Conservation (phyloP, 2,888 invertebrate species). For the Leptinotarsa tumamoca region DNA sequence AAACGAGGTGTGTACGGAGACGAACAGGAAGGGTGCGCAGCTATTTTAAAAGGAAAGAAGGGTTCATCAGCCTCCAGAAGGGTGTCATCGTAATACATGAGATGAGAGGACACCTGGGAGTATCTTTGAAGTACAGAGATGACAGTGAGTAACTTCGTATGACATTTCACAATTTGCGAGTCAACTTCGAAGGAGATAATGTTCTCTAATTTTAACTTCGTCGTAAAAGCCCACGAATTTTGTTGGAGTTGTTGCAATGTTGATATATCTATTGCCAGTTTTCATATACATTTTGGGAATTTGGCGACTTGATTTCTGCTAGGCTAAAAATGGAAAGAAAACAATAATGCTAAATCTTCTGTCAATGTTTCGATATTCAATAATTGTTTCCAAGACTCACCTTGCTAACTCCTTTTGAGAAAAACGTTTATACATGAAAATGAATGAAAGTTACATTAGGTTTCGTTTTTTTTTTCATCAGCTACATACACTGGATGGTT, state of each 20-base stretch:
- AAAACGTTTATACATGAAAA: too few species aligned
- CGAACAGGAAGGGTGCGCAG: conserved; percentile 14
- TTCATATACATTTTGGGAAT: too few species aligned
- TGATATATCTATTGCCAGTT: too few species aligned
- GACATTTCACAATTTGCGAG: not conserved
- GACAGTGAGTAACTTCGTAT: not conserved
- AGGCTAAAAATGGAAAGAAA: too few species aligned
- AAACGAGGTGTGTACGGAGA: conserved; percentile 21
- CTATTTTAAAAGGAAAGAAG: conserved; percentile 21
- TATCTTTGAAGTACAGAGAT: conserved; percentile 12
- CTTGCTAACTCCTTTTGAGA: too few species aligned
- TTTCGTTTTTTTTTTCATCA: too few species aligned
- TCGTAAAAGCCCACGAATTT: not conserved
- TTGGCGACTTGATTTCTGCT: too few species aligned
- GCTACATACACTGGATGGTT: too few species aligned
- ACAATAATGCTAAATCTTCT: too few species aligned
- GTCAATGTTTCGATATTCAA: too few species aligned
- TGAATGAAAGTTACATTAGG: too few species aligned
- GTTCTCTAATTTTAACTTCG: not conserved
- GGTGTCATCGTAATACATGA: conserved; percentile 19
- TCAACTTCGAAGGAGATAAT: not conserved
- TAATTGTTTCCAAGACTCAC: too few species aligned
- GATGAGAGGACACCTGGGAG: conserved; percentile 19
- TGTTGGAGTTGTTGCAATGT: not conserved
- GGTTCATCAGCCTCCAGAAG: conserved; percentile 21